Evolutionary conservation across 2,113 vertebrate genomes (phyloP), one percentile per base, ranked within the genome.

Genomic region (Cyprinodon tularosa): DNA sequence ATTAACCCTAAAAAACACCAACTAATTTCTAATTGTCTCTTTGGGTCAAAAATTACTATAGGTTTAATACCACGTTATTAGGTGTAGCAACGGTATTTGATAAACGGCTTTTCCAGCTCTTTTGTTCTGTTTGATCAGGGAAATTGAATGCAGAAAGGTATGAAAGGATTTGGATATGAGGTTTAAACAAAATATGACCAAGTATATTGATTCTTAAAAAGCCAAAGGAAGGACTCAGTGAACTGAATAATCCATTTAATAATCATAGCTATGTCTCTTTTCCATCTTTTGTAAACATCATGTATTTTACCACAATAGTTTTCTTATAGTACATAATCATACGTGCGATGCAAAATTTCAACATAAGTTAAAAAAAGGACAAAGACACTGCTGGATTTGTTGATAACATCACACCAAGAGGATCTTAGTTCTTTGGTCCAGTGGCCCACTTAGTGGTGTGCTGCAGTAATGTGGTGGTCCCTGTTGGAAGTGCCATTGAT

Each of bases 241-340:
- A 80, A 77, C 84, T 87, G 66, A 91, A 91, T 92, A 93, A 72
- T 90, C 88, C 86, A 92, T 93, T 93, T 93, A 93, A 92, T 93
- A 92, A 48, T 90, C 86, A 91, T 92, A 89, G 79, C 80, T 93
- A 89, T 89, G 83, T 90, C 74, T 91, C 74, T 88, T 92, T 84
- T 88, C 86, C 87, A 91, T 91, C 88, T 92, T 90, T 91, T 92
- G 92, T 93, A 93, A 93, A 93, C 92, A 93, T 92, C 74, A 82
- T 90, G 85, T 88, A 77, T 78, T 85, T 88, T 81, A 90, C 81
- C 91, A 92, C 91, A 90, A 82, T 90, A 90, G 48, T 82, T 90
- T 67, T 93, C 85, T 90, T 90, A 93, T 90, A 72, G 84, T 93
- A 93, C 89, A 93, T 92, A 89, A 93, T 90, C 76, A 91, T 88